These are phyloP conservation scores for Urocynchramus pylzowi DNA, from an alignment of 2,113 vertebrate species.

Conservation along the genomic window DNA sequence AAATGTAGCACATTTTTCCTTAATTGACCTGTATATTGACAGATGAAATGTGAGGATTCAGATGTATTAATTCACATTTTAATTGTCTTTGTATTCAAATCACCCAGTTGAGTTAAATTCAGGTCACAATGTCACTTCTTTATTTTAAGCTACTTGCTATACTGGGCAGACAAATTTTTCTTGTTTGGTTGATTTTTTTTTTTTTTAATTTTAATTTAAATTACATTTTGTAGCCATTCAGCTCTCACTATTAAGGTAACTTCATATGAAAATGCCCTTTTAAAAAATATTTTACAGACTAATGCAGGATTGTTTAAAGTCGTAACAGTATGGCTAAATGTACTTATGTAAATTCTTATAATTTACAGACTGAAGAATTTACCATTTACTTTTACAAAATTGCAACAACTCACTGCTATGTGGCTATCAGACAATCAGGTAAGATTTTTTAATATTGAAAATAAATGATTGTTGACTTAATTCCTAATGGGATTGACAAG, in stretches of 20 bases:
- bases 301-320: background rate
- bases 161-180: background rate
- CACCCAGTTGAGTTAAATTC: background rate
- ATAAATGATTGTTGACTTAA: background rate
- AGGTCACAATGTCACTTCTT: background rate
- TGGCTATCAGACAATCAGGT: constrained; percentile 99
- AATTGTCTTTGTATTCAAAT: background rate
- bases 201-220: background rate
- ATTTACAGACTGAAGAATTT: constrained; percentile 88
- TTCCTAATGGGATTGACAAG: background rate
- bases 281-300: background rate
- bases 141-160: background rate
- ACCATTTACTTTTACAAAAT: constrained; percentile 94
- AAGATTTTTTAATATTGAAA: background rate
- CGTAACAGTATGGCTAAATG: background rate
- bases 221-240: background rate
- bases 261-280: background rate
- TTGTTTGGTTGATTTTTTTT: background rate
- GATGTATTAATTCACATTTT: background rate
- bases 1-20: background rate
- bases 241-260: background rate
- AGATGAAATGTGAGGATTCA: background rate
- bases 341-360: background rate
- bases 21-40: background rate
- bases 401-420: constrained; percentile 95